Evolutionary conservation across 2,888 invertebrate genomes (phyloP).

Genomic region (Noctua janthe): DNA sequence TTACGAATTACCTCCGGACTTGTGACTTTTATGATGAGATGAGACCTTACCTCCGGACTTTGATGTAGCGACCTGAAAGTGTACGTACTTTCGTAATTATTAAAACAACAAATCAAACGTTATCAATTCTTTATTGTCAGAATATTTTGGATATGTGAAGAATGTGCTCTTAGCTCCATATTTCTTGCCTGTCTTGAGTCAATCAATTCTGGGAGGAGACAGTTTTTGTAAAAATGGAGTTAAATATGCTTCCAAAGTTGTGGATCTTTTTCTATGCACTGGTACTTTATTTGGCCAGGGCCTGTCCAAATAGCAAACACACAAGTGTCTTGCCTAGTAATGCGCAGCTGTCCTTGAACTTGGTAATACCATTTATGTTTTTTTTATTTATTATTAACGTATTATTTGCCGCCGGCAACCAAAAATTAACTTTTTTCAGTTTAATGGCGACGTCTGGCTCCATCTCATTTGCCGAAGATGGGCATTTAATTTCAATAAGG

Average conservation of each 20-base stretch:
- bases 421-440: constrained; percentile 7
- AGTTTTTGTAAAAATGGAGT: too few relatives aligned
- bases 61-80: too few relatives aligned
- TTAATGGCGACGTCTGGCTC: neutral
- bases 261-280: neutral
- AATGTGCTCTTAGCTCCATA: too few relatives aligned
- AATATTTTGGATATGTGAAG: too few relatives aligned
- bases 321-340: neutral
- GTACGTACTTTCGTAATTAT: too few relatives aligned
- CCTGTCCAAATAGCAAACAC: constrained; percentile 7
- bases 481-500: neutral
- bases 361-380: constrained; percentile 8
- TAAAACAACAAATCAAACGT: too few relatives aligned
- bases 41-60: too few relatives aligned
- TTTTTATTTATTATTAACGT: neutral
- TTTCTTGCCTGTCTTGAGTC: too few relatives aligned
- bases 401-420: neutral
- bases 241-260: neutral
- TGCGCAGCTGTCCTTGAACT: neutral
- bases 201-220: too few relatives aligned
- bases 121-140: too few relatives aligned
- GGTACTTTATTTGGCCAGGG: constrained; percentile 5
- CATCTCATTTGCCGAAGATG: neutral
- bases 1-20: too few relatives aligned
- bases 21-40: too few relatives aligned